These are phyloP conservation scores for Heteropelma amictum DNA, from an alignment of 2,888 invertebrate genomes.

Conservation along the genomic window DNA sequence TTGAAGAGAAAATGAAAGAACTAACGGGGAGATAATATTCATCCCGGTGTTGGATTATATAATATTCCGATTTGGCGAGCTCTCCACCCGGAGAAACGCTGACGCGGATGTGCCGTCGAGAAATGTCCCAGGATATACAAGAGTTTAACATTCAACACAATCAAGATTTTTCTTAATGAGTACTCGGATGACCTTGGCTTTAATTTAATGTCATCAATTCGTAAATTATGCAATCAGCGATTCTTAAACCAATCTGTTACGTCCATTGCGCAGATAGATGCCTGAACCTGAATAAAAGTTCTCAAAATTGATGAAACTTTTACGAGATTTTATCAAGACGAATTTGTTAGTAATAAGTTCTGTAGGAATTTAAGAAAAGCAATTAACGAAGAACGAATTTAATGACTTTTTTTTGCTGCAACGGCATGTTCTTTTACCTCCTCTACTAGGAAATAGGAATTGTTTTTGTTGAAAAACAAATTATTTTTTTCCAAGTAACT, in stretches of 20 bases:
- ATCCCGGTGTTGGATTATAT: not conserved
- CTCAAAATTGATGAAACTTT: too few relatives aligned
- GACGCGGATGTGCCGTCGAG: slow-evolving; percentile 18
- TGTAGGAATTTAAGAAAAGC: slow-evolving; percentile 9
- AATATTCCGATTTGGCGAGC: not conserved
- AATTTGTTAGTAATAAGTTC: too few relatives aligned
- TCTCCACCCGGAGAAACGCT: slow-evolving; percentile 2
- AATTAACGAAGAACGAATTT: not conserved
- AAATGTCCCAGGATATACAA: slow-evolving; percentile 33
- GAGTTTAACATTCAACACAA: slow-evolving; percentile 40
- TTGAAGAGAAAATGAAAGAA: too few relatives aligned
- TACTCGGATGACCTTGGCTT: slow-evolving; percentile 38
- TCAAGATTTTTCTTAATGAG: slow-evolving; percentile 27
- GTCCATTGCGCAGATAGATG: too few relatives aligned
- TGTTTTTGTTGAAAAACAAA: not conserved
- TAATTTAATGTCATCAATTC: slow-evolving; percentile 12
- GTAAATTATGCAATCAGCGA: slow-evolving; percentile 10
- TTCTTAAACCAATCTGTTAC: not conserved
- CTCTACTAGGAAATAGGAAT: too few relatives aligned
- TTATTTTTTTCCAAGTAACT: not conserved
- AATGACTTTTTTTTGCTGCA: not conserved
- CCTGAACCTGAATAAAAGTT: too few relatives aligned
- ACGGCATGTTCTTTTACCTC: too few relatives aligned
- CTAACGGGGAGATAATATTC: too few relatives aligned
- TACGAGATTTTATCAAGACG: too few relatives aligned